Evolutionary conservation across 2,797 vertebrate genomes (phyloP).

Genomic region (Silurus aristotelis): DNA sequence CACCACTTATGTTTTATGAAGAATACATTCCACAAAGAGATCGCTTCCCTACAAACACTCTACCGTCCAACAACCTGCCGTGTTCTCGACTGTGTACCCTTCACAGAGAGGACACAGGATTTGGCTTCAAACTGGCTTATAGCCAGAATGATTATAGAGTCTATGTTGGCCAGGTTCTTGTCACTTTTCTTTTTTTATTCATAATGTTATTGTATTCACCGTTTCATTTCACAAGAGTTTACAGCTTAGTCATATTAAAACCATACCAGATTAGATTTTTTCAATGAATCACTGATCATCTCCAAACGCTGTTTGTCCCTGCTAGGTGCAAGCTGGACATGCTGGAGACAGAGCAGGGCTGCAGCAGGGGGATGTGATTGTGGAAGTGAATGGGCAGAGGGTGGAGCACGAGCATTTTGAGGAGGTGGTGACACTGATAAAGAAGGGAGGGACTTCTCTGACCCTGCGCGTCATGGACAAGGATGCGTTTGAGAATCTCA

Average conservation of each 20-base stretch:
- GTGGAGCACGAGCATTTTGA: conserved; percentile 59
- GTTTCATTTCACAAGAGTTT: neutral
- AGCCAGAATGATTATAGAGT: conserved; percentile 56
- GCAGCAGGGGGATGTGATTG: conserved; percentile 64
- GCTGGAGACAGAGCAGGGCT: conserved; percentile 68
- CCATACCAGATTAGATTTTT: neutral
- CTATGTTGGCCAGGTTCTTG: conserved; percentile 68
- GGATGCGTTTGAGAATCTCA: conserved; percentile 49
- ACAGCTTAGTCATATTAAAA: neutral
- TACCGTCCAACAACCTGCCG: conserved; percentile 5
- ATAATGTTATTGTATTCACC: neutral
- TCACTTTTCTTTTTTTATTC: conserved; percentile 2
- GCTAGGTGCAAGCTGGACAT: conserved; percentile 66
- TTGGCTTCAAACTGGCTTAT: conserved; percentile 61
- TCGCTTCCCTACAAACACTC: conserved; percentile 5
- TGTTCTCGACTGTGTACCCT: conserved; percentile 55
- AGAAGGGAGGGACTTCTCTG: conserved; percentile 55
- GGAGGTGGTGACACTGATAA: conserved; percentile 64
- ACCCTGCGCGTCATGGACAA: conserved; percentile 61
- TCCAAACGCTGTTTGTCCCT: conserved; percentile 11
- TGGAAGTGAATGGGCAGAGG: conserved; percentile 71
- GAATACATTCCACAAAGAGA: conserved; percentile 36
- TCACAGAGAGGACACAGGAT: conserved; percentile 54
- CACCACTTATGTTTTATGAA: conserved; percentile 73
- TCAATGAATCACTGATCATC: neutral